These are phyloP conservation scores for Laupala kohalensis DNA, from an alignment of 1,140 invertebrate genomes.

Conservation along the genomic window DNA sequence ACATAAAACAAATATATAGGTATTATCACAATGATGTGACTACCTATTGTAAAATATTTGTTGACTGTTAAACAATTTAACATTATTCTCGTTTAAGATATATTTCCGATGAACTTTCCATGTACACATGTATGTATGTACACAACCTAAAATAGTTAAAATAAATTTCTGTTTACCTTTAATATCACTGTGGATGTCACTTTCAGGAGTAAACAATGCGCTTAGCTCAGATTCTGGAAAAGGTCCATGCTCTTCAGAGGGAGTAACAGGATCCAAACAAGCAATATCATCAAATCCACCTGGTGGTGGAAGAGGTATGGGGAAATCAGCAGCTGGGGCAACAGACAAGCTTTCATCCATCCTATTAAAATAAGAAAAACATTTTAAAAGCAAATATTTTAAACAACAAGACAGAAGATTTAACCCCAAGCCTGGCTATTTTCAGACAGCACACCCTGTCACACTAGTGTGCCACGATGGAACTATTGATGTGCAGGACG, in stretches of 20 bases:
- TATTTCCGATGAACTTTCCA: too few species aligned
- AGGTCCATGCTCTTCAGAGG: constrained; percentile 27
- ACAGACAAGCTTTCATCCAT: constrained; percentile 25
- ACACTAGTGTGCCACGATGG: too few species aligned
- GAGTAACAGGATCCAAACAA: constrained; percentile 25
- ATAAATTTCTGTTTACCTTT: too few species aligned
- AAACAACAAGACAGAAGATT: not conserved
- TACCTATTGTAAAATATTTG: too few species aligned
- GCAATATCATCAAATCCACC: constrained; percentile 26
- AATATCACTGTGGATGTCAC: constrained; percentile 27
- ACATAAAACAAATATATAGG: too few species aligned
- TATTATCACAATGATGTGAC: too few species aligned
- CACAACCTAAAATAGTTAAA: too few species aligned
- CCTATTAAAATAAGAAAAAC: constrained; percentile 18
- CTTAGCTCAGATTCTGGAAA: constrained; percentile 29
- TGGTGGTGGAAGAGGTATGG: constrained; percentile 30
- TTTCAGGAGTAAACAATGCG: constrained; percentile 28
- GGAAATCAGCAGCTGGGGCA: constrained; percentile 25
- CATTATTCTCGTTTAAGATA: too few species aligned
- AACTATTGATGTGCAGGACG: too few species aligned
- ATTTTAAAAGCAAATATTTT: not conserved
- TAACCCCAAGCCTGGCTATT: not conserved
- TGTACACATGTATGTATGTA: too few species aligned
- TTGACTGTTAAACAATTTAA: too few species aligned
- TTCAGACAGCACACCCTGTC: too few species aligned